A percentile compares a stretch with the other conserved stretches of the same genome.
Conservation (phyloP, 2,888 invertebrate genomes). For the Limenitis arthemis region DNA sequence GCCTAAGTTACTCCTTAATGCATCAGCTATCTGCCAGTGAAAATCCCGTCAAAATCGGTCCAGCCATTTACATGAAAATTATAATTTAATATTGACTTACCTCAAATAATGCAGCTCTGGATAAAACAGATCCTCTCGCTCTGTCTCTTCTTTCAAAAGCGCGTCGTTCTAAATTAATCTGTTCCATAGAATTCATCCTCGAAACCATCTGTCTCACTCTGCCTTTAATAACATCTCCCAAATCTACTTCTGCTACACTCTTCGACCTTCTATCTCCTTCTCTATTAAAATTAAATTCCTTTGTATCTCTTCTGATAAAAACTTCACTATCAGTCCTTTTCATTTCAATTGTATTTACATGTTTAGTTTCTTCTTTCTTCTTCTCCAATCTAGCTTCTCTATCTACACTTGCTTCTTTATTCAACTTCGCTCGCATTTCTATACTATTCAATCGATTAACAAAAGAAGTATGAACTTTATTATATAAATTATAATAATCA, state of each 20-base stretch:
- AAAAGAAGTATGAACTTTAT: conserved; percentile 4
- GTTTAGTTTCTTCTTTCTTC: not conserved
- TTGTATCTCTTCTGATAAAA: conserved; percentile 6
- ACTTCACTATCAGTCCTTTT: not conserved
- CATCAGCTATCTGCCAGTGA: not conserved
- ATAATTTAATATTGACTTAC: conserved; percentile 27
- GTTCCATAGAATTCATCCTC: conserved; percentile 46
- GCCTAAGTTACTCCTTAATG: too few relatives aligned
- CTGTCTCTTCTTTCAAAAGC: conserved; percentile 41
- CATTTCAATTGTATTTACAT: not conserved
- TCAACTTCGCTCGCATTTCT: not conserved
- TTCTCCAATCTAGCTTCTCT: not conserved
- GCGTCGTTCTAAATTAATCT: conserved; percentile 29
- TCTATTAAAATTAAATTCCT: conserved; percentile 21
- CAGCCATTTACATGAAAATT: not conserved
- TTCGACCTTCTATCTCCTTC: conserved; percentile 29
- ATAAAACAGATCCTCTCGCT: conserved; percentile 44
- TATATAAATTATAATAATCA: conserved; percentile 2
- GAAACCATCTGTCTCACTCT: conserved; percentile 42
- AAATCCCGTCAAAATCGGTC: not conserved
- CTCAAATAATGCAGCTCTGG: conserved; percentile 58
- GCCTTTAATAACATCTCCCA: conserved; percentile 42
- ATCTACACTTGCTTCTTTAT: not conserved
- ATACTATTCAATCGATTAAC: conserved; percentile 3
- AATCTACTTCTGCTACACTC: conserved; percentile 45